Evolutionary conservation across 1,140 invertebrate species (phyloP), one percentile per base, ranked within the genome.

Genomic region (Tetragnatha versicolor): DNA sequence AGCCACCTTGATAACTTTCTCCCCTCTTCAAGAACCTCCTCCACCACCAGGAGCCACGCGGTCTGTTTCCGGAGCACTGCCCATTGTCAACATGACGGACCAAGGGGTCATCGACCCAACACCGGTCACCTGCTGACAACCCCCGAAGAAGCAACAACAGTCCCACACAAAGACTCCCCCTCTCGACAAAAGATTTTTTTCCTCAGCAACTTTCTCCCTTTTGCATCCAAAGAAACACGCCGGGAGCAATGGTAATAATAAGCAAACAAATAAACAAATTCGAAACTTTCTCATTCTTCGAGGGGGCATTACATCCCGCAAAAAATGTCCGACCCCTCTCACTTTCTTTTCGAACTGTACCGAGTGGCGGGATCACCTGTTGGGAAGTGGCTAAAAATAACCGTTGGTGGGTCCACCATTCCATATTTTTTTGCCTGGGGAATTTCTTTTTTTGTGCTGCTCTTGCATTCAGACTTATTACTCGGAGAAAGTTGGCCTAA

Each of bases 321-420:
- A 65, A 65, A 60, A 60, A 60, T 45, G 69, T 45, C 22, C 22
- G 17, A n/a, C 20, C 42, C 31, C 73, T 77, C 61, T 77, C 73
- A 77, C 73, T 77, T 77, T 77, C 73, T 7, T 3, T 33, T 61
- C 33, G 53, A 73, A 69, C 29, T 35, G 42, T 75, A 35, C 58
- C 31, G 29, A n/a, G 29, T 58, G n/a, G 33, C 12, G 37, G 42
- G 66, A 66, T 65, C 73, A 77, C 73, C 73, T 66, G 60, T 77
- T 75, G 22, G 47, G 39, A 53, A 33, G 33, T 42, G 14, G 51
- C 73, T 77, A 77, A 77, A 77, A 77, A 77, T 77, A 77, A 77
- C 73, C 73, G 37, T 55, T 25, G 31, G 25, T 31, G 39, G 47
- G 58, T 60, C 42, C 42, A 75, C 29, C 49, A 47, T 70, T 55